Evolutionary conservation across 2,113 vertebrate species (phyloP), one percentile per base, ranked within the genome.

Genomic region (Rhizomys pruinosus): DNA sequence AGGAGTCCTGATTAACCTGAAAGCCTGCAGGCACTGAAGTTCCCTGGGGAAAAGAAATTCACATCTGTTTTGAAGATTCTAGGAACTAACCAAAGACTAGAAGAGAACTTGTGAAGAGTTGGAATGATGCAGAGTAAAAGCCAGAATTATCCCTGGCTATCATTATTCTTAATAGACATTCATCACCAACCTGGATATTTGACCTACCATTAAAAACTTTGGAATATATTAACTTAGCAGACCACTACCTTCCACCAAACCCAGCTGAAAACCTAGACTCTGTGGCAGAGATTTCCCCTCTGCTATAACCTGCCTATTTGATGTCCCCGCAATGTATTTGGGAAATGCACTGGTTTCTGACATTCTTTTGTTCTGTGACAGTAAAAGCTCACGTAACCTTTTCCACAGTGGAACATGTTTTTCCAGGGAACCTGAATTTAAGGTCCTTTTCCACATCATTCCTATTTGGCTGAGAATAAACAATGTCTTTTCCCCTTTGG

Each of bases 21-120:
- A 19, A 80, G 55, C 5, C 13, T 11, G 25, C 0, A 0, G 16
- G 4, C 10, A n/a, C 11, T 66, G 47, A 44, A 47, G 32, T 34
- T 13, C 27, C 39, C 22, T 29, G 8, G 32, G 29, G 29, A 7
- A 16, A 42, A 22, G 42, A 19, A 47, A 29, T 44, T 20, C 32
- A 84, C 22, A 27, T 55, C 34, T 69, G 44, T 66, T 37, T 55
- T 27, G 64, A 69, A 22, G 61, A 84, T 34, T 47, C 27, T 12
- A 12, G 61, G 44, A 34, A 44, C 17, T 0, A 27, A 44, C 42
- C 6, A 39, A 64, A 39, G 16, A 29, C 27, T 71, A n/a, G 47
- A 29, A 9, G 11, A 34, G 66, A 68, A 68, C 32, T 25, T 20
- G 66, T 57, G 66, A 15, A 71, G 34, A 19, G 23, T 86, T 19